A percentile compares a stretch with the other conserved stretches of the same genome.
Conservation (phyloP, 2,797 vertebrate genomes). For the Delichon dasypus region DNA sequence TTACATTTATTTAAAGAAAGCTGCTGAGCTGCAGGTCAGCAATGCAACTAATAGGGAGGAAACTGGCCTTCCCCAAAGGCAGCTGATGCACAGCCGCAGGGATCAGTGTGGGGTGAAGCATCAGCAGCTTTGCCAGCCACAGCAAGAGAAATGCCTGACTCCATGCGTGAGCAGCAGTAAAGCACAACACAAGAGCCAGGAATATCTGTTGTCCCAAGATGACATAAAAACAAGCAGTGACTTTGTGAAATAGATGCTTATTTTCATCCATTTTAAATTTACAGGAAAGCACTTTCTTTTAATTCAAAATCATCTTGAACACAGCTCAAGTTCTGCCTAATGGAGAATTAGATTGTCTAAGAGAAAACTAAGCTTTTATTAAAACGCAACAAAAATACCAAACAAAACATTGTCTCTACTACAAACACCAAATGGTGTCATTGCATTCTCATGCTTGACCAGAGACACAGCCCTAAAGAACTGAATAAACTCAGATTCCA, state of each 20-base stretch:
- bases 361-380: neutral
- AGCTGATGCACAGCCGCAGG: fast-evolving
- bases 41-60: neutral
- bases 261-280: neutral
- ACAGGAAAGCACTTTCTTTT: neutral
- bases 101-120: neutral
- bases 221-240: neutral
- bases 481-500: neutral
- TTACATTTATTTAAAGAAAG: neutral
- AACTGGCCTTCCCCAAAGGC: neutral
- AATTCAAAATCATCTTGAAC: neutral
- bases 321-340: neutral
- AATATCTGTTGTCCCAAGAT: neutral
- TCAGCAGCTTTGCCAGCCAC: neutral
- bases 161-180: neutral
- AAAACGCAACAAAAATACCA: neutral
- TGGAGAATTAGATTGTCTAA: neutral
- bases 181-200: neutral
- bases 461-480: neutral
- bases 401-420: neutral
- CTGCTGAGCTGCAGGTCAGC: neutral
- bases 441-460: neutral
- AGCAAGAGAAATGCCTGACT: neutral
- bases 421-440: neutral
- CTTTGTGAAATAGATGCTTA: neutral